Base-by-base conservation (phyloP, 2,797 vertebrate species). In the Alca torda region DNA sequence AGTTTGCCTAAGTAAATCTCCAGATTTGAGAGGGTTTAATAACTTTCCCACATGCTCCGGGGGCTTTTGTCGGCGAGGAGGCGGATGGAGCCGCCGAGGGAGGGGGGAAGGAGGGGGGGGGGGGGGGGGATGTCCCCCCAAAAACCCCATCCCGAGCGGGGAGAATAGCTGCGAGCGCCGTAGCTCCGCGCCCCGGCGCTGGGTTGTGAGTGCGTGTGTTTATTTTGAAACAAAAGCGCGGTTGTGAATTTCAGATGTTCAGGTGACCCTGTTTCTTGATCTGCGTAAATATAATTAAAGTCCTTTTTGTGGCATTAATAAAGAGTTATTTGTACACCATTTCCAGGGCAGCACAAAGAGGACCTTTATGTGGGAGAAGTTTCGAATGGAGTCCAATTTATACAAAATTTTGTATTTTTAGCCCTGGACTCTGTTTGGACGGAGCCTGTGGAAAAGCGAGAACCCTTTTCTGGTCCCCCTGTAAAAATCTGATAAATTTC, bases 301-400 rank as follows among this genome's bases (percentile, higher is more conserved):
- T 98, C 98, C 98, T 99, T 99, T 99, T 99, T 99, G 99, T 99
- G 99, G 98, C 99, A 97, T 99, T 99, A 99, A 99, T 99, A 99
- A 99, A 99, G 99, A 98, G 98, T 99, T 99, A 99, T 99, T 99
- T 99, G 99, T 99, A 98, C 98, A 98, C 98, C 99, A 99, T 99
- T 99, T 99, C 99, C 99, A 99, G 98, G 97, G 98, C 96, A 95
- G 98, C 98, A 99, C 99, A 99, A 99, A 99, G 99, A 98, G 96
- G 98, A 99, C 99, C 99, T 99, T 99, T 99, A 99, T 99, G 98
- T 98, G 98, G 98, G 89, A 59, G 97, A 93, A 98, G 98, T 98
- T 98, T 98, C 97, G 96, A 98, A 98, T 97, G 95, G 98, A 98
- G 98, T 99, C 99, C 99, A 99, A 99, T 99, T 99, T 98, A 99